Conservation (phyloP, 2,113 vertebrate genomes). For the Noturus placidus region DNA sequence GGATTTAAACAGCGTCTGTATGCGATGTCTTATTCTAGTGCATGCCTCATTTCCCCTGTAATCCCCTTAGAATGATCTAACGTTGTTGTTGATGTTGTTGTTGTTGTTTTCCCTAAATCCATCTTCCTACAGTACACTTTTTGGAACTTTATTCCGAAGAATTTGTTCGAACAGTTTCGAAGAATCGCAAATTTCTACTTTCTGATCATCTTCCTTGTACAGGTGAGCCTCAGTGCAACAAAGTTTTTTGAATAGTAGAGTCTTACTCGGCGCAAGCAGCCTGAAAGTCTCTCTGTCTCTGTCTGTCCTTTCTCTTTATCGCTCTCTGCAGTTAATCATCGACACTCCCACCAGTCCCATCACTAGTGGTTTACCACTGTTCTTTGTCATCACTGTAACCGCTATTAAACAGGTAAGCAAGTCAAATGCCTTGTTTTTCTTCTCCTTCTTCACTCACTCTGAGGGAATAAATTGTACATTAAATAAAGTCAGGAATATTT, state of each 20-base stretch:
- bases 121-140: conserved; percentile 84
- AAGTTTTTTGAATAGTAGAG: background rate
- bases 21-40: background rate
- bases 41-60: background rate
- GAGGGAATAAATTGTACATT: background rate
- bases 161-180: conserved; percentile 97
- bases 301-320: conserved; percentile 10
- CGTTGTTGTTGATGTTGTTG: no score
- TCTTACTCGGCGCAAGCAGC: background rate
- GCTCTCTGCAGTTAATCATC: conserved; percentile 84
- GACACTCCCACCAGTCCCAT: conserved; percentile 96
- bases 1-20: background rate
- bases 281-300: background rate
- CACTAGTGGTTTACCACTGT: conserved; percentile 93
- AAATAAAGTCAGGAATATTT: background rate
- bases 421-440: background rate
- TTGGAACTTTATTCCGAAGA: conserved; percentile 98
- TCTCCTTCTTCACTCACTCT: background rate
- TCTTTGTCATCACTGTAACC: conserved; percentile 97
- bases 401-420: conserved; percentile 94
- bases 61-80: background rate
- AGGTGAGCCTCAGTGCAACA: conserved; percentile 75
- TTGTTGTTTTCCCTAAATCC: background rate
- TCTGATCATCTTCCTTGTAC: conserved; percentile 98
- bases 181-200: conserved; percentile 99